Evolutionary conservation across 2,113 vertebrate species (phyloP), one percentile per base, ranked within the genome.

Genomic region (Aptenodytes forsteri): DNA sequence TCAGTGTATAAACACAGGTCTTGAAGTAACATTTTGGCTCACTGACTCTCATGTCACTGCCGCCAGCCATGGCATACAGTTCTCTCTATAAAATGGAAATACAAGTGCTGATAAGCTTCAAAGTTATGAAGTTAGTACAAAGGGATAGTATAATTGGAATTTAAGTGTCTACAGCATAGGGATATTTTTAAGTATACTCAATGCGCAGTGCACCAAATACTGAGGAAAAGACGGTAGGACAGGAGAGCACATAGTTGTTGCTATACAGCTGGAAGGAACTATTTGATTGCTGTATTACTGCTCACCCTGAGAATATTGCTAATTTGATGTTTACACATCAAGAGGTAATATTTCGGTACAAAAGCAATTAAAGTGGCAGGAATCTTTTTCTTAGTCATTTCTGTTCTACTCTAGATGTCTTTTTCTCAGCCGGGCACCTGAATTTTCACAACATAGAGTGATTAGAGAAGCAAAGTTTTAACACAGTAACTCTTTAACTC

Each of bases 261-360:
- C 50, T 58, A 27, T 46, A 34, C 71, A 55, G 73, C 70, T 93
- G 72, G 77, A 89, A 93, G 92, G 66, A 88, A n/a, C n/a, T 88
- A 54, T 61, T 92, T 83, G 66, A 92, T 79, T 78, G 42, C 46
- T 34, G 1, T 69, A 26, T 75, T 84, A 56, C 38, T 79, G 40
- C 72, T 95, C 62, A 54, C 75, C 62, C 70, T 65, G 70, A 94
- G 56, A 85, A 71, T 93, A 82, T 69, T 91, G 88, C 61, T 96
- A 85, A 97, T 94, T 94, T 76, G 62, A 58, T 85, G 67, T 93
- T 95, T 94, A 83, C 58, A 77, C 46, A 83, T 65, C 54, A 77
- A 84, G 49, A 82, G 36, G 49, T 65, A 94, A 70, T 79, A 73
- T 73, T 62, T 80, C 90, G 32, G 34, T 92, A 77, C 52, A 79